Evolutionary conservation across 2,888 invertebrate genomes (phyloP), one percentile per base, ranked within the genome.

Genomic region (Zygothrica quintamaculata): DNA sequence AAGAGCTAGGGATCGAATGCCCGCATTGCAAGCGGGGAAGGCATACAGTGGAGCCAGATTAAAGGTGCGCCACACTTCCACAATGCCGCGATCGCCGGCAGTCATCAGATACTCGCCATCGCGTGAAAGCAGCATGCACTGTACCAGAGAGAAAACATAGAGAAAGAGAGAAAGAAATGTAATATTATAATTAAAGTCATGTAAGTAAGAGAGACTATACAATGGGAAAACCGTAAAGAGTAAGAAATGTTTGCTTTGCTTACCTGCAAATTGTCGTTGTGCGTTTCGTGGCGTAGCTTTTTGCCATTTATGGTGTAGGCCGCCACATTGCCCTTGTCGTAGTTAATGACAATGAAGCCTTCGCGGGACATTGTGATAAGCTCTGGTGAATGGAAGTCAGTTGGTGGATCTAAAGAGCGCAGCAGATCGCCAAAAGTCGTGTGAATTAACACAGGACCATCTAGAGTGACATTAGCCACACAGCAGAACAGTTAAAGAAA

Each of bases 51-150:
- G 95, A 80, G 98, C 97, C 84, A 99, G 94, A 89, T 98, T 99
- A 92, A 98, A 98, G 55, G 99, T 97, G 90, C 99, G 94, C 98
- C 99, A 98, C 71, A 99, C 98, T 92, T 99, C 98, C 78, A 99
- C 99, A 80, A 98, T 96, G 71, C 99, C 99, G 89, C 96, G 96
- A 90, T 98, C 98, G 11, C 99, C 99, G 71, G 98, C 99, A 80
- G 98, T 96, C 94, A 99, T 97, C 91, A 99, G 93, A 92, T 99
- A 99, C 92, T 99, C 99, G 74, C 99, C 99, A 92, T 99, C 99
- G 58, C 99, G 95, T 75, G 98, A 99, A 90, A 99, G 92, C 88
- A 96, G 93, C 93, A 97, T 93, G 92, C 97, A 97, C 97, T 97
- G 91, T 1, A 36, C 5, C 1, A 31, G 1, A n/a, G 4, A 37